A percentile compares a stretch with the other conserved stretches of the same genome.
Evolutionary conservation across 2,797 vertebrate species (phyloP).

Genomic region (Chaetodon trifasciatus): DNA sequence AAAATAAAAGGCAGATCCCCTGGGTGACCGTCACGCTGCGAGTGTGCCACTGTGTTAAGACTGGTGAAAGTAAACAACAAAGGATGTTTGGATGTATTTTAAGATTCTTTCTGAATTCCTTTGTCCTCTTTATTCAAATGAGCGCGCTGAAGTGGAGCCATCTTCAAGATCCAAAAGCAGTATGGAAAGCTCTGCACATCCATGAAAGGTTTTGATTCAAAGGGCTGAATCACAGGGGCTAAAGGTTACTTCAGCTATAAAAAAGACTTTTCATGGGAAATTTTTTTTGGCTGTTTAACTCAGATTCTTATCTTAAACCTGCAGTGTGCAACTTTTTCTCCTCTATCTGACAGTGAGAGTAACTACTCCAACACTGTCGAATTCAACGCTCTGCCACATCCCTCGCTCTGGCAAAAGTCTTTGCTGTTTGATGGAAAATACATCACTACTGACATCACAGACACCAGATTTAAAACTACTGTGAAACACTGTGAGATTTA

Average conservation of each 20-base stretch:
- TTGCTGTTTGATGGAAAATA: too few species aligned
- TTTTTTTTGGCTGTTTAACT: not conserved
- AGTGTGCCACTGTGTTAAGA: conserved; percentile 32
- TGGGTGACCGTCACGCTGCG: conserved; percentile 43
- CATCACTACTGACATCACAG: too few species aligned
- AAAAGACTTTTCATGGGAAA: not conserved
- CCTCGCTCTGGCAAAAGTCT: too few species aligned
- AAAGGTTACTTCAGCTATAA: not conserved
- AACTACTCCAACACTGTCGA: too few species aligned
- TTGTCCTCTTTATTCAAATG: conserved; percentile 36
- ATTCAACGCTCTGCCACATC: too few species aligned
- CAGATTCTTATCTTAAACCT: too few species aligned
- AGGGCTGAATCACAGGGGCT: not conserved
- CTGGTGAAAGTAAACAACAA: conserved; percentile 56
- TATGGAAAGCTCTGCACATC: not conserved
- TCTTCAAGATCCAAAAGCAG: conserved; percentile 9
- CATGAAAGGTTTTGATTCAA: conserved; percentile 1
- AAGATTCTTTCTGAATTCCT: conserved; percentile 29
- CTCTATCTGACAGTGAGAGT: too few species aligned
- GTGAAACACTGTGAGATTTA: too few species aligned
- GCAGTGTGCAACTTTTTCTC: too few species aligned
- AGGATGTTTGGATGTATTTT: conserved; percentile 42
- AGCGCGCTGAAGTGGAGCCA: not conserved
- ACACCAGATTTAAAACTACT: too few species aligned
- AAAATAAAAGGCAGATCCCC: conserved; percentile 66